These are phyloP conservation scores for Acanthornis magna DNA, from an alignment of 2,797 vertebrate genomes.

Conservation along the genomic window DNA sequence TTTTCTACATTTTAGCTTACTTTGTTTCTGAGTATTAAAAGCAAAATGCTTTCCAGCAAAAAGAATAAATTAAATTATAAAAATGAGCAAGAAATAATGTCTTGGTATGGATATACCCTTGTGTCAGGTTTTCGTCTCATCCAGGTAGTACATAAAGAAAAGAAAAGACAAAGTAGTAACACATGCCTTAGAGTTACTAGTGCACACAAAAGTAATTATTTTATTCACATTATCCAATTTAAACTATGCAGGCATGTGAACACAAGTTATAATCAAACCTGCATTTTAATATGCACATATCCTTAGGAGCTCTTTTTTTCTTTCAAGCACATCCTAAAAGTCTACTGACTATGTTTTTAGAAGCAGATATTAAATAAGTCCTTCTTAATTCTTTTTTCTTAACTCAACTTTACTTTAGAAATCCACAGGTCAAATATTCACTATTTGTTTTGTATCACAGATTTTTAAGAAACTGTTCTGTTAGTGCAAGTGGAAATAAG, in stretches of 20 bases:
- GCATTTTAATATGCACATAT: not conserved
- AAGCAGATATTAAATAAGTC: not conserved
- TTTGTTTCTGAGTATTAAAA: not conserved
- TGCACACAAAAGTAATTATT: not conserved
- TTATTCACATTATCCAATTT: not conserved
- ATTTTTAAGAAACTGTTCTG: not conserved
- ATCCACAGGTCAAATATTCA: not conserved
- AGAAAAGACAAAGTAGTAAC: not conserved
- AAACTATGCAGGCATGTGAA: not conserved
- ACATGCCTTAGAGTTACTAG: not conserved
- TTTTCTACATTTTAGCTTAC: not conserved
- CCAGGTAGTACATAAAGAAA: not conserved
- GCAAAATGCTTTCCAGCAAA: not conserved
- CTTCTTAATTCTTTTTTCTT: not conserved
- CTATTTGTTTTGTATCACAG: not conserved
- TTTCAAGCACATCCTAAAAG: not conserved
- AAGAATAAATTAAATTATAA: not conserved
- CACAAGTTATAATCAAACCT: not conserved
- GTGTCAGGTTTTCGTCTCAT: not conserved
- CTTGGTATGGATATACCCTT: not conserved
- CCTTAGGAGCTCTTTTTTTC: not conserved
- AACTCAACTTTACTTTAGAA: not conserved
- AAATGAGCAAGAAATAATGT: not conserved
- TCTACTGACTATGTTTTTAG: not conserved
- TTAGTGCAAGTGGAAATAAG: not conserved